Evolutionary conservation across 2,888 invertebrate genomes (phyloP), one percentile per base, ranked within the genome.

Genomic region (Melangyna quadrimaculata): DNA sequence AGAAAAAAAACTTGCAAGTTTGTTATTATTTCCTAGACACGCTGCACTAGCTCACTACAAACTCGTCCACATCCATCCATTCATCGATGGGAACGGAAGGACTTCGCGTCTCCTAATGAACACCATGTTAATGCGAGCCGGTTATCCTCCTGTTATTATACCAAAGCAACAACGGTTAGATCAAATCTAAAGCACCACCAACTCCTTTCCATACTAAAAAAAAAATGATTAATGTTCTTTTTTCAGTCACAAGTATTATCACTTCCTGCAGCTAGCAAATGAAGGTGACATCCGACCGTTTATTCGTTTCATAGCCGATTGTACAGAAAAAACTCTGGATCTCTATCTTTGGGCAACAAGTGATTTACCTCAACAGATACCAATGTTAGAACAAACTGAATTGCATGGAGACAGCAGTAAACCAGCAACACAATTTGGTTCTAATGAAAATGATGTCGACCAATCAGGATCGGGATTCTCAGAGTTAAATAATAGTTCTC

Each of bases 31-130:
- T 88, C 89, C 83, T 88, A 97, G 98, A 91, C 96, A 97, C 90
- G 98, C 99, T 67, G 99, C 99, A 0, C 93, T 99, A 71, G 98
- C 98, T 0, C 99, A 99, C 93, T 99, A 99, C 92, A 98, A 98
- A 93, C 92, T 99, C 55, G 99, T 99, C 0, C 97, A 97, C 90
- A 98, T 99, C 88, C 99, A 99, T 93, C 99, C 99, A 0, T 99
- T 99, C 93, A 94, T 96, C 3, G 99, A 99, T 92, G 99, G 99
- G 61, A 99, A 99, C 90, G 99, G 99, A 0, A 94, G 99, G 89
- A 99, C 99, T 0, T 98, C 98, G 14, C 94, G 99, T 32, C 93
- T 99, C 27, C 94, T 99, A 2, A 99, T 99, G 98, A 99, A 99
- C 92, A 94, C 98, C 88, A 95, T 99, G 87, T 94, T 99, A 37